Percentiles rank a stretch among this genome's conserved stretches.
These are phyloP conservation scores for Zhengitettix transpicula DNA, from an alignment of 2,888 invertebrate genomes.

Conservation along the genomic window DNA sequence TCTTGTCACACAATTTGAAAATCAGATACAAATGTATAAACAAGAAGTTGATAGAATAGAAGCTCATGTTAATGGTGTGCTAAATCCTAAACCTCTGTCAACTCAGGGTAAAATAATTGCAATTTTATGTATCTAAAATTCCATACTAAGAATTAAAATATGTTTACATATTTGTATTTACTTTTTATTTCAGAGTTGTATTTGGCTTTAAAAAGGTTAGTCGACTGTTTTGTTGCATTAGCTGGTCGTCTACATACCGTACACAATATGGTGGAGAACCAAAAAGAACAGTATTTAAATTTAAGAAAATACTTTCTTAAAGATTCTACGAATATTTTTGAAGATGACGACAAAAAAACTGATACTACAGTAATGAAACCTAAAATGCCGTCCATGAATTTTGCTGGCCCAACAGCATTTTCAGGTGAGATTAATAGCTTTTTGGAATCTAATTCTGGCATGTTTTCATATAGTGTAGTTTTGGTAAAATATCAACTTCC, in stretches of 20 bases:
- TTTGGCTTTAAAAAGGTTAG: conserved; percentile 60
- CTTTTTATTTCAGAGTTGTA: conserved; percentile 45
- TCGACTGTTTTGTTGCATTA: conserved; percentile 70
- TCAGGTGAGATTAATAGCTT: conserved; percentile 20
- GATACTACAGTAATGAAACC: conserved; percentile 12
- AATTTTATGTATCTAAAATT: not conserved
- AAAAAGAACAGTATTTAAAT: conserved; percentile 73
- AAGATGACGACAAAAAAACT: conserved; percentile 20
- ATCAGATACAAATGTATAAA: conserved; percentile 46
- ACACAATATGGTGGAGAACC: conserved; percentile 54
- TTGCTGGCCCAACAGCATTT: conserved; percentile 47
- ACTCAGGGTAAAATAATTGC: conserved; percentile 37
- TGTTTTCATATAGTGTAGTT: too few species aligned
- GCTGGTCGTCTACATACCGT: conserved; percentile 75
- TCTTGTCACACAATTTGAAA: conserved; percentile 51
- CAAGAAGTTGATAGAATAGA: conserved; percentile 57
- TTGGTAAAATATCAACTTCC: too few species aligned
- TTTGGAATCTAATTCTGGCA: too few species aligned
- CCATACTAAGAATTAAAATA: not conserved
- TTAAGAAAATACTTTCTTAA: conserved; percentile 60
- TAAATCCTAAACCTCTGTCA: conserved; percentile 43
- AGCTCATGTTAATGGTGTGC: conserved; percentile 48
- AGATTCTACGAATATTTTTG: conserved; percentile 64
- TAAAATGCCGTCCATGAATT: conserved; percentile 24
- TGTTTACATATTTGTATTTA: not conserved